Conservation (phyloP, 2,113 vertebrate species). For the Hirundichthys speculiger region DNA sequence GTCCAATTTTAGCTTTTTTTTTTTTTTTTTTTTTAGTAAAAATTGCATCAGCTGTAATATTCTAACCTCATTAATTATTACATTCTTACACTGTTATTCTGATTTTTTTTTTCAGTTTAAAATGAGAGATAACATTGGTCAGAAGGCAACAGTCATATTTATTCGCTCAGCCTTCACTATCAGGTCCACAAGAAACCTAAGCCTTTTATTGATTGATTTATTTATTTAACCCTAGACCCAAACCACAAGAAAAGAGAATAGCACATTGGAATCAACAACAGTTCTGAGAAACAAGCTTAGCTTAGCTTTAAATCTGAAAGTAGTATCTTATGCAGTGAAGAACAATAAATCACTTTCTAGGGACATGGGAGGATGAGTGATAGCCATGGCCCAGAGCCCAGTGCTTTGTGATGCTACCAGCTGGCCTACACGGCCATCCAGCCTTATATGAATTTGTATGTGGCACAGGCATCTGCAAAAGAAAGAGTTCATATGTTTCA, state of each 20-base stretch:
- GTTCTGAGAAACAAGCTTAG: background rate
- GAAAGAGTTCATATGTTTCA: constrained; percentile 1
- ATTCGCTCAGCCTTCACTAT: too few species aligned
- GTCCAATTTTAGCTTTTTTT: background rate
- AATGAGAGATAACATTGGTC: too few species aligned
- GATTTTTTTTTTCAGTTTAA: too few species aligned
- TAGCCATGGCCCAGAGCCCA: constrained; percentile 5
- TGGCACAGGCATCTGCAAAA: background rate
- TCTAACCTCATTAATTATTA: too few species aligned
- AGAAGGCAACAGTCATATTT: too few species aligned
- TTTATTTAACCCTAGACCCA: too few species aligned
- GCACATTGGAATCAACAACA: background rate
- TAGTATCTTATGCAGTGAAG: constrained; percentile 10
- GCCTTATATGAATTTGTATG: constrained; percentile 21
- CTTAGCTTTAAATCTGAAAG: constrained; percentile 9
- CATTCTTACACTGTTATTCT: too few species aligned
- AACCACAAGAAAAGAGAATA: too few species aligned
- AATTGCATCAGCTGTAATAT: too few species aligned
- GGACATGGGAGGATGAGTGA: constrained; percentile 20
- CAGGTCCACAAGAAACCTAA: too few species aligned
- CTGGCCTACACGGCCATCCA: constrained; percentile 14
- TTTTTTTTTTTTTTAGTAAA: background rate
- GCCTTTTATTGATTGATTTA: too few species aligned
- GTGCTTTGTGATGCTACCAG: constrained; percentile 15
- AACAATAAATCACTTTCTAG: constrained; percentile 10